Evolutionary conservation across 2,888 invertebrate species (phyloP).

Genomic region (Himalopsyche anomala): DNA sequence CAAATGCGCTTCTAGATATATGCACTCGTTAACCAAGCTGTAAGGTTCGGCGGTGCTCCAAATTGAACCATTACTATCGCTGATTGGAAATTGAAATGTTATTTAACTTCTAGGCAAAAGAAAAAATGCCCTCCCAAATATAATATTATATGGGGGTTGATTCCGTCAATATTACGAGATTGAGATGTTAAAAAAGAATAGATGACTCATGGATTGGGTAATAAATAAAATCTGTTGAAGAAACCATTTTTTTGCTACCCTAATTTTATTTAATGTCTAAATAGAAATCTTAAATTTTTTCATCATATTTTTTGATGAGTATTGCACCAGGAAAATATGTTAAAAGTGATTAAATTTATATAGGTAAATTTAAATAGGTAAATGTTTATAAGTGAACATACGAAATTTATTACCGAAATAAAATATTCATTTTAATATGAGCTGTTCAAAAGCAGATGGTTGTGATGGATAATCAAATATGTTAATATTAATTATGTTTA

Average conservation of each 20-base stretch:
- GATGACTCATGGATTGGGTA: constrained; percentile 26
- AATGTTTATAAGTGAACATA: too few species aligned
- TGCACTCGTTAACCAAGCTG: background rate
- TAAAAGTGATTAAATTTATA: too few species aligned
- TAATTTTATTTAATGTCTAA: too few species aligned
- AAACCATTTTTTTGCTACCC: background rate
- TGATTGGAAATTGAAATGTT: constrained; percentile 63
- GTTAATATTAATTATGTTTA: too few species aligned
- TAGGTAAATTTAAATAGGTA: too few species aligned
- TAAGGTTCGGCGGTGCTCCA: constrained; percentile 43
- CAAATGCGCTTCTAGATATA: background rate
- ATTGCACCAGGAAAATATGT: too few species aligned
- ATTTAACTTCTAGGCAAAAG: constrained; percentile 48
- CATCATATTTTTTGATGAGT: too few species aligned
- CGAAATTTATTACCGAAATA: too few species aligned
- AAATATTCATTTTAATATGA: too few species aligned
- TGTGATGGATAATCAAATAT: too few species aligned
- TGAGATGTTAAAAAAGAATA: constrained; percentile 50
- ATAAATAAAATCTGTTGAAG: constrained; percentile 6
- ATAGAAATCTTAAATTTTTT: too few species aligned
- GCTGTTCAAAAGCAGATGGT: too few species aligned
- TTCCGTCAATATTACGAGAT: constrained; percentile 13
- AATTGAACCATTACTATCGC: constrained; percentile 62
- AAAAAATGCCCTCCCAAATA: background rate
- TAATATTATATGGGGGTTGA: constrained; percentile 15